phyloP scores from a whole-genome alignment of 2,113 vertebrate genomes.

The Catharus fuscescens region DNA sequence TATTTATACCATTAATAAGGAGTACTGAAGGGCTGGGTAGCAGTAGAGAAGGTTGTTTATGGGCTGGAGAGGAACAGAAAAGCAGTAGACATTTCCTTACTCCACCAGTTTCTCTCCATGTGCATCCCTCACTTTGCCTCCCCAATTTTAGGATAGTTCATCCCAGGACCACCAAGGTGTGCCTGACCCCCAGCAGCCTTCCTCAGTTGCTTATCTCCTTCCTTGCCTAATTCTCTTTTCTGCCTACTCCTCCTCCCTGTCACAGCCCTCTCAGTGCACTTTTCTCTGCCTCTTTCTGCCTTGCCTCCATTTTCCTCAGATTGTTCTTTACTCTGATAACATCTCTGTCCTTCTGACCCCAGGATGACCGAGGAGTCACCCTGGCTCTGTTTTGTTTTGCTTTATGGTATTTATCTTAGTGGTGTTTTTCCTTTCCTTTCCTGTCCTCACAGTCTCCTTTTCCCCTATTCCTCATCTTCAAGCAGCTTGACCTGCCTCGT shows the following conservation, averaged over 20 bases:
- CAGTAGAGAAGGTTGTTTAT: not conserved
- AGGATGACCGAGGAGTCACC: not conserved
- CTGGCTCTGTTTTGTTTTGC: not conserved
- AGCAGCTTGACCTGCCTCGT: not conserved
- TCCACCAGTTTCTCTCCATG: not conserved
- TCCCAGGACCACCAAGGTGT: not conserved
- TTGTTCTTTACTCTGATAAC: not conserved
- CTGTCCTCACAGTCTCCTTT: not conserved
- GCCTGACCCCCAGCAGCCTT: accelerated
- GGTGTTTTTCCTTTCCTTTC: not conserved
- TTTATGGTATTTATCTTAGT: not conserved
- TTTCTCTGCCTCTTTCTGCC: not conserved
- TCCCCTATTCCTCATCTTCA: not conserved
- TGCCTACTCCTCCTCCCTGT: not conserved
- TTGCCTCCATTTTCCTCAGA: not conserved
- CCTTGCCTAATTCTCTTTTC: not conserved
- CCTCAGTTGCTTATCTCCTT: not conserved
- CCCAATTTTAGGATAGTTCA: not conserved
- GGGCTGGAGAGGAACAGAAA: not conserved
- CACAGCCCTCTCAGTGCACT: not conserved
- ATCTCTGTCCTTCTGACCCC: not conserved
- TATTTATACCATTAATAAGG: constrained; percentile 4
- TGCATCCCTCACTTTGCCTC: not conserved
- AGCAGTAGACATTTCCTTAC: not conserved
- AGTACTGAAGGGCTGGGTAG: not conserved